phyloP scores from a whole-genome alignment of 2,797 vertebrate species.

The Myotis pilosus region DNA sequence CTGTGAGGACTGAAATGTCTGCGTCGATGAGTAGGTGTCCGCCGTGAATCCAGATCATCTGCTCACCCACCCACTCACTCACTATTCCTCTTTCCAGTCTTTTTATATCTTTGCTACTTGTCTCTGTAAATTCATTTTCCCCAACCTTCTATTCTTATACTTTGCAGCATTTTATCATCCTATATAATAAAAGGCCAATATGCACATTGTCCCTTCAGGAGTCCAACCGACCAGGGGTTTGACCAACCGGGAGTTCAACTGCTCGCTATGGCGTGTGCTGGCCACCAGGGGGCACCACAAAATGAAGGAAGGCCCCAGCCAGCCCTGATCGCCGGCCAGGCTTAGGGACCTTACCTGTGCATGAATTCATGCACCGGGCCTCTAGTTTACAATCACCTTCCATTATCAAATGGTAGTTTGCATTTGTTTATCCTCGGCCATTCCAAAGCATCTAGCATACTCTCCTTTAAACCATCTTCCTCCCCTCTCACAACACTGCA shows the following conservation, averaged over 20 bases:
- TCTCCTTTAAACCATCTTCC: conserved; percentile 21
- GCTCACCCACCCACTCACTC: neutral
- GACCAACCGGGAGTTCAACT: too few relatives aligned
- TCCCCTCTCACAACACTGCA: neutral
- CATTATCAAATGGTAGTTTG: neutral
- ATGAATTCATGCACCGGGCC: too few relatives aligned
- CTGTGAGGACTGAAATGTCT: neutral
- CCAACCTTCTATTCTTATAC: neutral
- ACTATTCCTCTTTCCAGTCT: neutral
- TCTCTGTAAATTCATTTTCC: conserved; percentile 1
- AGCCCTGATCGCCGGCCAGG: too few relatives aligned
- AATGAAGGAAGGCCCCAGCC: too few relatives aligned
- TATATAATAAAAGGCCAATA: too few relatives aligned
- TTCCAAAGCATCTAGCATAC: neutral
- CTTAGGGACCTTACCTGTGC: too few relatives aligned
- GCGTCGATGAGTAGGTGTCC: neutral
- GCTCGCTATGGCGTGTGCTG: too few relatives aligned
- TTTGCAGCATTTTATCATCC: neutral
- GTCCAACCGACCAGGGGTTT: too few relatives aligned
- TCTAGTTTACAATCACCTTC: neutral
- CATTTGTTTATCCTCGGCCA: neutral
- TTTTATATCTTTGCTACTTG: neutral
- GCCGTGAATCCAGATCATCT: neutral
- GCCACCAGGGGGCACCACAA: too few relatives aligned
- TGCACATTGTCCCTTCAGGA: too few relatives aligned